A percentile compares a stretch with the other conserved stretches of the same genome.
Evolutionary conservation across 1,140 invertebrate species (phyloP).

Genomic region (Diachasma alloeum): DNA sequence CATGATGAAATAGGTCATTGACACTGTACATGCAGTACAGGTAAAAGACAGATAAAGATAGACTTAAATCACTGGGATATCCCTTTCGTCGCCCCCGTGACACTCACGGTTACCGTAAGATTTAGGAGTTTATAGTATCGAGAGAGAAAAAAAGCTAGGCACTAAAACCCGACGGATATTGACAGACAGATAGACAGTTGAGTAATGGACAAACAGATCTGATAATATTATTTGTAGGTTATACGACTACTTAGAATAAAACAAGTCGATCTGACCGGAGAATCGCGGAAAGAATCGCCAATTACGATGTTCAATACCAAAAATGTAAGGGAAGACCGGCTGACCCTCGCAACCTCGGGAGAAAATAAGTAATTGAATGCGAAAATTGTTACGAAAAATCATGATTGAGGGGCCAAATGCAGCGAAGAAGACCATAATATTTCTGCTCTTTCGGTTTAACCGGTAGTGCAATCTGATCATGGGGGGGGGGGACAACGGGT

Average conservation of each 20-base stretch:
- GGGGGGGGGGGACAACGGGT: constrained; percentile 50
- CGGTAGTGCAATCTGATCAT: constrained; percentile 57
- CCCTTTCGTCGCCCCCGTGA: not conserved
- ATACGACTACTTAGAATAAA: not conserved
- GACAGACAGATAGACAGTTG: not conserved
- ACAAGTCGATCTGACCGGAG: not conserved
- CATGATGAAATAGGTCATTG: constrained; percentile 21
- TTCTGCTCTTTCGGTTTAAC: not conserved
- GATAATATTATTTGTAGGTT: not conserved
- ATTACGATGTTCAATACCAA: not conserved
- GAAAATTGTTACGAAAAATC: not conserved
- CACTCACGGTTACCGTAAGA: not conserved
- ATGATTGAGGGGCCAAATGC: not conserved
- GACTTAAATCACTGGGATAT: not conserved
- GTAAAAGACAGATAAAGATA: not conserved
- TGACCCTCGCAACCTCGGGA: too few species aligned
- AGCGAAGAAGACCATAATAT: not conserved
- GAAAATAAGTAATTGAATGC: not conserved
- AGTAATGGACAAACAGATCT: too few species aligned
- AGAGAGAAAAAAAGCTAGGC: too few species aligned
- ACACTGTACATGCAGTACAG: not conserved
- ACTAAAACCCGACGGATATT: not conserved
- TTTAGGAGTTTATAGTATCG: too few species aligned
- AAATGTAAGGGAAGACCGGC: not conserved
- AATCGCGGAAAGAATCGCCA: not conserved